Evolutionary conservation across 2,888 invertebrate genomes (phyloP).

Genomic region (Epirrita christyi): DNA sequence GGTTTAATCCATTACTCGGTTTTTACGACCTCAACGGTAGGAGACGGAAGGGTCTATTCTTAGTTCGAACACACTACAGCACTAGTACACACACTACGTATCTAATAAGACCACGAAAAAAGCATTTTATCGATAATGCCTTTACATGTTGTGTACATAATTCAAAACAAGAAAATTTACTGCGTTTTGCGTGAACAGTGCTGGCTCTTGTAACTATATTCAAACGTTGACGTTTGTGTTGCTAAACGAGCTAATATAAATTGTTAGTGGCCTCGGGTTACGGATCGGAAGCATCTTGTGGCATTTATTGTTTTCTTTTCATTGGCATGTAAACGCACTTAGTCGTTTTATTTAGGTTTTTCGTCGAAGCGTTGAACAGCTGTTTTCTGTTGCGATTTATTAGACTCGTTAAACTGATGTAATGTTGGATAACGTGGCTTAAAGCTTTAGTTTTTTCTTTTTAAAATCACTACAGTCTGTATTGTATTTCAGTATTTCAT

Average conservation of each 20-base stretch:
- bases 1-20: no score
- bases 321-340: constrained; percentile 31
- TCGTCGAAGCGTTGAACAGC: constrained; percentile 28
- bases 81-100: constrained; percentile 17
- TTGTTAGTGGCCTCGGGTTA: neutral
- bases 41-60: no score
- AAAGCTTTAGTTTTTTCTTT: constrained; percentile 3
- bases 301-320: constrained; percentile 27
- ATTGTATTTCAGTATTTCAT: no score
- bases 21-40: no score
- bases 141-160: no score
- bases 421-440: constrained; percentile 22
- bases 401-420: constrained; percentile 29
- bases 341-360: constrained; percentile 26
- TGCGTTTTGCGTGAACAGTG: neutral
- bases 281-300: constrained; percentile 5
- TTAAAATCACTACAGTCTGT: no score
- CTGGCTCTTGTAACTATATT: neutral
- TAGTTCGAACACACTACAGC: no score
- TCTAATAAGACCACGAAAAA: no score
- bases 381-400: constrained; percentile 35
- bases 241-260: neutral
- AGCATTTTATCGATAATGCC: no score
- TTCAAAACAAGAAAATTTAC: neutral
- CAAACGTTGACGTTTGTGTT: neutral